Conservation (phyloP, 2,113 vertebrate genomes). For the Campylorhamphus procurvoides region DNA sequence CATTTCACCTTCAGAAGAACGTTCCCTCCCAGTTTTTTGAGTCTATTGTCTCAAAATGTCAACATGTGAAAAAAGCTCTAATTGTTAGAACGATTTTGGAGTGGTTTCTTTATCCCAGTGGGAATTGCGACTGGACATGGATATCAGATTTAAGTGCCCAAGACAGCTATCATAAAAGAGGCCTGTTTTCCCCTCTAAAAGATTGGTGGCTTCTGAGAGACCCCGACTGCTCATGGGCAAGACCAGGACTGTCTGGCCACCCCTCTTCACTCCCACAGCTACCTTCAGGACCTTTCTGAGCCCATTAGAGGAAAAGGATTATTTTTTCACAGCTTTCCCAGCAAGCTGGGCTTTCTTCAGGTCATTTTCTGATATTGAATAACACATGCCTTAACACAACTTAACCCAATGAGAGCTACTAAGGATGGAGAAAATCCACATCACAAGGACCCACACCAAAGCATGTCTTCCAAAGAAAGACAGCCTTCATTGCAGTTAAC, state of each 20-base stretch:
- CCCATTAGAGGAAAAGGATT: background rate
- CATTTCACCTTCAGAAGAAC: background rate
- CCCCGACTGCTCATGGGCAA: rapidly evolving
- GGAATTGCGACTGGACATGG: background rate
- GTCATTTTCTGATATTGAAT: background rate
- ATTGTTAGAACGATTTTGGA: background rate
- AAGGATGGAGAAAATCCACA: background rate
- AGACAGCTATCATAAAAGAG: background rate
- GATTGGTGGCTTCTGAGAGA: background rate
- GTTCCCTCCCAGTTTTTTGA: background rate
- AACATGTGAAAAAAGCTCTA: background rate
- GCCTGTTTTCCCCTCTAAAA: background rate
- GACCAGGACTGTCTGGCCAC: background rate
- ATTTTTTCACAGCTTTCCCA: background rate
- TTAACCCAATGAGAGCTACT: background rate
- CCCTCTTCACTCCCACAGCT: background rate
- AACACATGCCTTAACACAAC: rapidly evolving
- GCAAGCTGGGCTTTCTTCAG: background rate
- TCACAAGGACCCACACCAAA: background rate
- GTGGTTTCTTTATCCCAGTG: background rate
- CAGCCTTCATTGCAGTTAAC: background rate
- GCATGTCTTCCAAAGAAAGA: background rate
- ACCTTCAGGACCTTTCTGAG: background rate
- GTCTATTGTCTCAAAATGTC: background rate
- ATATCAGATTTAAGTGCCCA: background rate